Evolutionary conservation across 2,888 invertebrate species (phyloP).

Genomic region (Augiades crinisus): DNA sequence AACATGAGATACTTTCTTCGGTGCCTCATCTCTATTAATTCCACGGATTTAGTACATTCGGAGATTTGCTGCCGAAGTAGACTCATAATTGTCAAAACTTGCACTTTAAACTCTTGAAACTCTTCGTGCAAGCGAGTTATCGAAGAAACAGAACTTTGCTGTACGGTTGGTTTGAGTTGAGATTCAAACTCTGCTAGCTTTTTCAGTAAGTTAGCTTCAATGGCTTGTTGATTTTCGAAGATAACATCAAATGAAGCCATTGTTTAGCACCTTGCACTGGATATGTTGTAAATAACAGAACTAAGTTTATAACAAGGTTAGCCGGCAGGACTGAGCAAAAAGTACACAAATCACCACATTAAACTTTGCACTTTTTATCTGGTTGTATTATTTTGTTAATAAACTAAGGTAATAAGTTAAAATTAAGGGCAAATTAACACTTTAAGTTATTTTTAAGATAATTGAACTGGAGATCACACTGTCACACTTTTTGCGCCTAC

Average conservation of each 20-base stretch:
- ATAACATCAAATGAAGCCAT: not conserved
- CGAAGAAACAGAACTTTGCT: not conserved
- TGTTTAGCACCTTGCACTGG: not conserved
- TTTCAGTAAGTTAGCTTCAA: not conserved
- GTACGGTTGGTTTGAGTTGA: not conserved
- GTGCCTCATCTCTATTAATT: not conserved
- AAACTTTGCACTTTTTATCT: too few species aligned
- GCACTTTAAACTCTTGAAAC: not conserved
- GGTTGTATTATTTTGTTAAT: too few species aligned
- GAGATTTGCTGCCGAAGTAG: not conserved
- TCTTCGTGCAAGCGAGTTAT: not conserved
- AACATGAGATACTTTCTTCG: not conserved
- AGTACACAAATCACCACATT: too few species aligned
- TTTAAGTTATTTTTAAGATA: too few species aligned
- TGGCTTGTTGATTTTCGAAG: not conserved
- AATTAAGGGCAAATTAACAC: too few species aligned
- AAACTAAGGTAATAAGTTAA: too few species aligned
- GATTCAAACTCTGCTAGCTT: not conserved
- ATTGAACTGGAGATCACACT: too few species aligned
- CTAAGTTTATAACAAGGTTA: too few species aligned
- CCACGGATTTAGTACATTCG: not conserved
- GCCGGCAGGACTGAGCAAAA: not conserved
- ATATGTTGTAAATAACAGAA: too few species aligned
- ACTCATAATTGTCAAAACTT: not conserved
- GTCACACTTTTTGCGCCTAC: too few species aligned